Base-by-base conservation (phyloP, 2,113 vertebrate species). In the Lampris megalopsis region DNA sequence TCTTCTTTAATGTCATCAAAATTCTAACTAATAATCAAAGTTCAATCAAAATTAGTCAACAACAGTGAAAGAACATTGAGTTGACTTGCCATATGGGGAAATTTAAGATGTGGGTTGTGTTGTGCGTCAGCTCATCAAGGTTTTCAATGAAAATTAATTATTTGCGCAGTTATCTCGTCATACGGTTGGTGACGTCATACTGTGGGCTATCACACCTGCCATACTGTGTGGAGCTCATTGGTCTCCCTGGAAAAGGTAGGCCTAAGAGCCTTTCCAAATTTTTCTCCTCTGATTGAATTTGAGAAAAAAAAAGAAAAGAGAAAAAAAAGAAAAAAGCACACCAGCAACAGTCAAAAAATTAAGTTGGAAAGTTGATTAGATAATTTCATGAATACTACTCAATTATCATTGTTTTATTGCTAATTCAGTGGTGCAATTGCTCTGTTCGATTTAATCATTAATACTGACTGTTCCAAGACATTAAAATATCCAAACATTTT, bases 151-250 rank as follows among this genome's bases (percentile, higher is more conserved):
- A 71, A 56, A 68, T 87, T 68, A 77, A 64, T 85, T 79, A 48
- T 63, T 66, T 62, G 53, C 73, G 79, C 54, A 63, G 79, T 73
- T 62, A 56, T 82, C 75, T 73, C 45, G 7, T 71, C 1, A 5
- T n/a, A 13, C 57, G 71, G 68, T 82, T 79, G 49, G 63, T 63
- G 47, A 71, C 40, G 40, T 54, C 63, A 43, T 40, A 70, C 60
- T 80, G 65, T 62, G 68, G 71, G 70, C 71, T 71, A 75, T 82
- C 59, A 78, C 85, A 83, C 75, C 73, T 68, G 77, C 68, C 2
- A 40, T 40, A n/a, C 35, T 47, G 56, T 52, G 59, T 42, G 38
- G 8, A 65, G 38, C 70, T 67, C 67, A 80, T 54, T 84, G 54
- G 74, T 78, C 67, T 81, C 47, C 74, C 3, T 66, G 73, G 70